A percentile compares a stretch with the other conserved stretches of the same genome.
Conservation (phyloP, 2,113 vertebrate genomes). For the Centropristis striata region DNA sequence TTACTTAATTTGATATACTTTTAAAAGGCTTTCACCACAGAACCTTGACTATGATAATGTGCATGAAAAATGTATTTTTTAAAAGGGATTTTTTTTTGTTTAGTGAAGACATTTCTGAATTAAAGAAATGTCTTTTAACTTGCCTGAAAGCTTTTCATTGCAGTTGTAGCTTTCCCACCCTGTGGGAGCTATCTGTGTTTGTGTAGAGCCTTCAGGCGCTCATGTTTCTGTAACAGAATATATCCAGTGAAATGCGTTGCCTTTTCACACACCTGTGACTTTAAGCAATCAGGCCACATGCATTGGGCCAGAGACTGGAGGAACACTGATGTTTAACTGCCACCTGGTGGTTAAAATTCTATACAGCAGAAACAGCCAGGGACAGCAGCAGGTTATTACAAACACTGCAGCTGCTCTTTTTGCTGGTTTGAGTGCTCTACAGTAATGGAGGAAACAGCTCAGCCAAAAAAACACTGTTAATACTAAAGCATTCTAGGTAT, state of each 20-base stretch:
- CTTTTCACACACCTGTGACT: background rate
- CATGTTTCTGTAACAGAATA: background rate
- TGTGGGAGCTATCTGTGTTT: background rate
- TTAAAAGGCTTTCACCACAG: background rate
- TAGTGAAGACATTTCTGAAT: background rate
- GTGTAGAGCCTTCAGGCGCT: background rate
- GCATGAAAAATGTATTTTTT: background rate
- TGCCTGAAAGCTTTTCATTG: background rate
- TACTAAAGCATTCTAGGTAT: too few species aligned
- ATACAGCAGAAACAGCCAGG: background rate
- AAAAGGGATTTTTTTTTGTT: background rate
- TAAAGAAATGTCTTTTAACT: background rate
- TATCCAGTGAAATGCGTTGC: background rate
- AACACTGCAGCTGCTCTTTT: background rate
- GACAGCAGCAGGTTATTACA: background rate
- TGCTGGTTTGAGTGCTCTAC: background rate
- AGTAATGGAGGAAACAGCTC: background rate
- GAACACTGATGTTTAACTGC: constrained; percentile 41
- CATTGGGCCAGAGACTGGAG: background rate
- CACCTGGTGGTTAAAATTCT: constrained; percentile 52
- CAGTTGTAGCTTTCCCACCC: background rate
- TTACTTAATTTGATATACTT: background rate
- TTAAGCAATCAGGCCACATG: background rate
- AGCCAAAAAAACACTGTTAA: background rate
- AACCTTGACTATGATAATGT: background rate